Evolutionary conservation across 2,797 vertebrate species (phyloP).

Genomic region (Typhlichthys eigenmanni): DNA sequence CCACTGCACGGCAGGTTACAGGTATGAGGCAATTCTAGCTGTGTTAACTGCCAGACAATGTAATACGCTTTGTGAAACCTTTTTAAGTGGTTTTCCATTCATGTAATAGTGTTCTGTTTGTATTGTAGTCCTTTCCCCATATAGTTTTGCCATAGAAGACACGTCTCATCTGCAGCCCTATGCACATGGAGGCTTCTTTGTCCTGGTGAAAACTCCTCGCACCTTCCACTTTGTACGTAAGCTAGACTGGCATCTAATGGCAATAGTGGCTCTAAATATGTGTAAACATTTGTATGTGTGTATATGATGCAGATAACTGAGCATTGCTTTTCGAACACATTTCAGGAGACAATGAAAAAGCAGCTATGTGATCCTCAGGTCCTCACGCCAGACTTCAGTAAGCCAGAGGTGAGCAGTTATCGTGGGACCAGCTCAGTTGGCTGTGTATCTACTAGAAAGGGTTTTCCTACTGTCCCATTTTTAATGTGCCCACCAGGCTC

Average conservation of each 20-base stretch:
- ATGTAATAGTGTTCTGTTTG: slow-evolving; percentile 36
- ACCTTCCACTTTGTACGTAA: slow-evolving; percentile 90
- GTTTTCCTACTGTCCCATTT: slow-evolving; percentile 14
- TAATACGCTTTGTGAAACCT: neutral
- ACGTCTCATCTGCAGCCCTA: slow-evolving; percentile 88
- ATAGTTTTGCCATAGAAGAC: slow-evolving; percentile 92
- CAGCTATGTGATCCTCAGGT: slow-evolving; percentile 87
- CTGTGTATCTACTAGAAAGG: neutral
- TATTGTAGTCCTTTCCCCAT: slow-evolving; percentile 85
- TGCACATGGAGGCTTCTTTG: slow-evolving; percentile 91
- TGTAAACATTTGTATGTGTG: neutral
- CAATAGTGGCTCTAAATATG: slow-evolving; percentile 19
- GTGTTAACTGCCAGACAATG: no score
- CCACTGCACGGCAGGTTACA: slow-evolving; percentile 76
- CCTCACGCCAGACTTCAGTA: slow-evolving; percentile 91
- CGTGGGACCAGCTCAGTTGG: slow-evolving; percentile 1
- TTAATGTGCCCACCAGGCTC: slow-evolving; percentile 76
- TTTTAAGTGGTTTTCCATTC: neutral
- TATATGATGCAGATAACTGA: slow-evolving; percentile 10
- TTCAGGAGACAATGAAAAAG: slow-evolving; percentile 86
- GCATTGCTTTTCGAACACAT: slow-evolving; percentile 16
- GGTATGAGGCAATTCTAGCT: slow-evolving; percentile 39
- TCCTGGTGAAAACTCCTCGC: slow-evolving; percentile 88
- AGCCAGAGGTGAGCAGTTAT: slow-evolving; percentile 85
- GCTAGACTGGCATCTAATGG: neutral